Percentiles rank a stretch among this genome's conserved stretches.
Conservation (phyloP, 2,888 invertebrate species). For the Chloroclysta siterata region DNA sequence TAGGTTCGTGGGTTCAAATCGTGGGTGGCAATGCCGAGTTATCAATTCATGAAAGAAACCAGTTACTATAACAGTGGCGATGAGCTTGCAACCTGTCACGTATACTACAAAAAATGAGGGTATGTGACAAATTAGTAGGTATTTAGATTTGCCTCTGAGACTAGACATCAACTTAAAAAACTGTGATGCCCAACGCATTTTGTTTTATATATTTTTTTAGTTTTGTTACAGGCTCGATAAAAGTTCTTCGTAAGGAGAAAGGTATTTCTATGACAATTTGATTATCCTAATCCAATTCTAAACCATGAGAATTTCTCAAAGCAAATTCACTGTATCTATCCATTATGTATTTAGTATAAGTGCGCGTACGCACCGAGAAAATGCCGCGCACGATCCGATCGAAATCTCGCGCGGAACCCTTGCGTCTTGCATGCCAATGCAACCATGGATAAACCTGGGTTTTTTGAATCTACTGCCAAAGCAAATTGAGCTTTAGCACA, state of each 20-base stretch:
- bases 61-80: no score
- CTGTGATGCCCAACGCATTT: background rate
- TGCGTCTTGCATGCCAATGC: constrained; percentile 54
- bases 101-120: no score
- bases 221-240: background rate
- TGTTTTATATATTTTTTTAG: background rate
- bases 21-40: no score
- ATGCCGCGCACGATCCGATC: constrained; percentile 65
- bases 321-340: constrained; percentile 59
- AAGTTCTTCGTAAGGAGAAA: constrained; percentile 10
- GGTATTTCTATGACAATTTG: constrained; percentile 20
- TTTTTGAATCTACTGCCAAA: background rate
- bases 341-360: constrained; percentile 77
- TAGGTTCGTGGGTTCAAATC: no score
- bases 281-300: constrained; percentile 41
- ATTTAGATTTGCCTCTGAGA: no score
- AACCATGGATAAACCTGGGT: constrained; percentile 27
- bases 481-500: background rate
- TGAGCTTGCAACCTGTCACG: no score
- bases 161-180: no score
- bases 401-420: constrained; percentile 65
- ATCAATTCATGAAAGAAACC: no score
- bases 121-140: no score
- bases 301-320: constrained; percentile 55
- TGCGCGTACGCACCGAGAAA: constrained; percentile 46